A percentile compares a stretch with the other conserved stretches of the same genome.
Evolutionary conservation across 1,140 invertebrate species (phyloP).

Genomic region (Cryptotermes secundus): DNA sequence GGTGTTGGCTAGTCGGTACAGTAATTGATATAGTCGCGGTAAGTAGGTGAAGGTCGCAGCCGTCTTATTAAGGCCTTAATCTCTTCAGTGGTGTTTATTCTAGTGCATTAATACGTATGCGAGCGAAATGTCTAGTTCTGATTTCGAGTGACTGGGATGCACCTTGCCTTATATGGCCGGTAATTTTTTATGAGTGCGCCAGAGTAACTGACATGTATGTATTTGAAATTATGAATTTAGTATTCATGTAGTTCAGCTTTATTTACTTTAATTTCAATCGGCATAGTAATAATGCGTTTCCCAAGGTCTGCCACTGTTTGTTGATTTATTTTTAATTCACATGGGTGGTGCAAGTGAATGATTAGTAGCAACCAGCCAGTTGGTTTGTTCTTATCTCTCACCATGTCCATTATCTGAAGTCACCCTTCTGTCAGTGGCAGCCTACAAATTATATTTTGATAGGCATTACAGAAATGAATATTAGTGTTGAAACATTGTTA

Average conservation of each 20-base stretch:
- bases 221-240: no score
- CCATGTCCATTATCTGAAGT: not conserved
- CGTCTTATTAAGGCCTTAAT: not conserved
- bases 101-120: not conserved
- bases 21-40: not conserved
- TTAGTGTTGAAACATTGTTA: not conserved
- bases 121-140: not conserved
- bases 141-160: no score
- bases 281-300: no score
- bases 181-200: no score
- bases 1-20: not conserved
- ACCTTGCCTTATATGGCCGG: no score
- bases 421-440: not conserved
- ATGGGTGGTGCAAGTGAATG: slow-evolving; percentile 8
- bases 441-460: not conserved
- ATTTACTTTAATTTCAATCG: no score
- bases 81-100: not conserved
- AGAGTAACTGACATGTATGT: no score
- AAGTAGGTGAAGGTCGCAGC: not conserved
- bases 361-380: not conserved
- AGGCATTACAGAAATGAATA: not conserved
- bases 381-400: slow-evolving; percentile 12
- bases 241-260: no score
- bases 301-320: not conserved
- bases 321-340: not conserved